These are phyloP conservation scores for Synchiropus splendidus DNA, from an alignment of 2,113 vertebrate species.

Conservation along the genomic window DNA sequence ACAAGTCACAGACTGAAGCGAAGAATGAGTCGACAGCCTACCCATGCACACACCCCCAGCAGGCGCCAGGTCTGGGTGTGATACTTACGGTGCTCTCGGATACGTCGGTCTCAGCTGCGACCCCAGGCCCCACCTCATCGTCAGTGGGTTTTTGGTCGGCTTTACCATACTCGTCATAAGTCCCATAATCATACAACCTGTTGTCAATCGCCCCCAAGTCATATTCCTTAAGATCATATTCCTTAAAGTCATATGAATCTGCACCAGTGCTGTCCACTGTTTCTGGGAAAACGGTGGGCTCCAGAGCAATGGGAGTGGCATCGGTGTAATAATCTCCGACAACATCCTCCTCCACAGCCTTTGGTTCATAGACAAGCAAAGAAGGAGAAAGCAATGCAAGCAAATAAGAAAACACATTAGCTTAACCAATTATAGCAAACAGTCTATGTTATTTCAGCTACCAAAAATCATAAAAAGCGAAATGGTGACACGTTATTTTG, in stretches of 20 bases:
- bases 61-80: slow-evolving; percentile 14
- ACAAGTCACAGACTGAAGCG: slow-evolving; percentile 31
- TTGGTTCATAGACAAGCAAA: slow-evolving; percentile 66
- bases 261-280: slow-evolving; percentile 60
- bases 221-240: slow-evolving; percentile 78
- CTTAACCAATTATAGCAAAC: slow-evolving; percentile 43
- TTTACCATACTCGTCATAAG: slow-evolving; percentile 88
- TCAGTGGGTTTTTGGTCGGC: slow-evolving; percentile 73
- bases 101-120: slow-evolving; percentile 89
- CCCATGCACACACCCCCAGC: slow-evolving; percentile 42
- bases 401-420: slow-evolving; percentile 66
- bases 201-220: slow-evolving; percentile 62
- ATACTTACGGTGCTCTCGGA: slow-evolving; percentile 87
- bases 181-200: slow-evolving; percentile 81
- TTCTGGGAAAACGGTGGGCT: slow-evolving; percentile 68
- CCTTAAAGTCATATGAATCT: slow-evolving; percentile 82
- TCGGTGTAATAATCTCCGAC: slow-evolving; percentile 80
- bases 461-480: no score
- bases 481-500: slow-evolving; percentile 42
- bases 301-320: slow-evolving; percentile 70
- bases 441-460: slow-evolving; percentile 31
- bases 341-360: slow-evolving; percentile 85
- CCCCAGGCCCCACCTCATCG: slow-evolving; percentile 89
- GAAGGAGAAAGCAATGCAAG: slow-evolving; percentile 47
- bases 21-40: slow-evolving; percentile 18